These are phyloP conservation scores for Catharus ustulatus DNA, from an alignment of 2,797 vertebrate species.

Conservation along the genomic window DNA sequence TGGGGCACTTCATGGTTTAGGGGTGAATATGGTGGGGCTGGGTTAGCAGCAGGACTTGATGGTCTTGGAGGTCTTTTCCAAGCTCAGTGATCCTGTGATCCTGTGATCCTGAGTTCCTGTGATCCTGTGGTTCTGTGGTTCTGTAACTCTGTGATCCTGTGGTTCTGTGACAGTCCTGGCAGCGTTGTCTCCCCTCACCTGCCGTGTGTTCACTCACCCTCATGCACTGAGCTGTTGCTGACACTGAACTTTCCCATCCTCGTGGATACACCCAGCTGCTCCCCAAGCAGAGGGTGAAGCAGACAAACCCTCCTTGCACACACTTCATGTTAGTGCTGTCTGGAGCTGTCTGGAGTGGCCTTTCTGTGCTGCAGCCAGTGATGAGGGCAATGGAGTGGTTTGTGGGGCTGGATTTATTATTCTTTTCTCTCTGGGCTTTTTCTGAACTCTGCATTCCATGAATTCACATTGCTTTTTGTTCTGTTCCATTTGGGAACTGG, in stretches of 20 bases:
- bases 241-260: not conserved
- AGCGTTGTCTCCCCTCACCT: not conserved
- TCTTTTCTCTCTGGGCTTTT: not conserved
- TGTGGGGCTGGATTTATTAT: not conserved
- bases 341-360: not conserved
- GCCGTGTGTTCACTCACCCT: not conserved
- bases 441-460: not conserved
- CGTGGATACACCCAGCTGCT: not conserved
- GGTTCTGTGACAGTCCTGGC: not conserved
- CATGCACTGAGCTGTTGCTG: not conserved
- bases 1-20: not conserved
- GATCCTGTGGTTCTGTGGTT: too few species aligned
- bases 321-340: not conserved
- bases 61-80: not conserved
- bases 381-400: fast-evolving
- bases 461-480: not conserved
- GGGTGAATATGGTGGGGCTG: not conserved
- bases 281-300: not conserved
- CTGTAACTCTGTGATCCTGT: too few species aligned
- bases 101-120: too few species aligned
- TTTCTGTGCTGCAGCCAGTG: not conserved
- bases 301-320: not conserved
- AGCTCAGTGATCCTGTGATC: not conserved
- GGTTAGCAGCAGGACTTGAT: not conserved
- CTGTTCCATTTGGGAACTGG: not conserved